Conservation (phyloP, 2,113 vertebrate genomes). For the Eptatretus burgeri region DNA sequence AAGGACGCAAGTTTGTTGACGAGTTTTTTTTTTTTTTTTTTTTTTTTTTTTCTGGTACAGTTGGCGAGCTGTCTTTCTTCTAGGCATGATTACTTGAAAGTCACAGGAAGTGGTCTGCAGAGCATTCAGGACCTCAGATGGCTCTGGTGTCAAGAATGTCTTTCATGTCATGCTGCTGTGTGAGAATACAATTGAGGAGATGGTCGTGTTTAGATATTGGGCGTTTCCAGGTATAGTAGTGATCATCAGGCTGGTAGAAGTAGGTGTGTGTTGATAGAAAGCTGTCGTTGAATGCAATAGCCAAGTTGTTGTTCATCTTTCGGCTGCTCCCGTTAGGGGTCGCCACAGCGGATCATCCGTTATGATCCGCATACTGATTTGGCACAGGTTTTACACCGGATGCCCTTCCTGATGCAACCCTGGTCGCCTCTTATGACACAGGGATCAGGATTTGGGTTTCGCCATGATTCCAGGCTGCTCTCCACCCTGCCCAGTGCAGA, state of each 20-base stretch:
- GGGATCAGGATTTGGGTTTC: too few species aligned
- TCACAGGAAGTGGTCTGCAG: background rate
- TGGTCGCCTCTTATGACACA: too few species aligned
- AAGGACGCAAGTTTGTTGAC: background rate
- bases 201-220: background rate
- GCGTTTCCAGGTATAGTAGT: background rate
- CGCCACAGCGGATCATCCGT: too few species aligned
- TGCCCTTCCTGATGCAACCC: too few species aligned
- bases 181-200: background rate
- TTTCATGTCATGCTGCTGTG: background rate
- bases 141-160: background rate
- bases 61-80: background rate
- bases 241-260: background rate
- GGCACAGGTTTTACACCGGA: too few species aligned
- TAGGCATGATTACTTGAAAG: background rate
- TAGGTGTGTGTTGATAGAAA: background rate
- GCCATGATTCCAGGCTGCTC: too few species aligned
- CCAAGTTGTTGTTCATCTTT: too few species aligned
- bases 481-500: too few species aligned
- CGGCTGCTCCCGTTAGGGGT: too few species aligned
- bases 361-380: too few species aligned
- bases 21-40: background rate
- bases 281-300: too few species aligned
- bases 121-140: background rate
- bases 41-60: background rate